Evolutionary conservation across 2,113 vertebrate species (phyloP).

Genomic region (Mormyrus iriodes): DNA sequence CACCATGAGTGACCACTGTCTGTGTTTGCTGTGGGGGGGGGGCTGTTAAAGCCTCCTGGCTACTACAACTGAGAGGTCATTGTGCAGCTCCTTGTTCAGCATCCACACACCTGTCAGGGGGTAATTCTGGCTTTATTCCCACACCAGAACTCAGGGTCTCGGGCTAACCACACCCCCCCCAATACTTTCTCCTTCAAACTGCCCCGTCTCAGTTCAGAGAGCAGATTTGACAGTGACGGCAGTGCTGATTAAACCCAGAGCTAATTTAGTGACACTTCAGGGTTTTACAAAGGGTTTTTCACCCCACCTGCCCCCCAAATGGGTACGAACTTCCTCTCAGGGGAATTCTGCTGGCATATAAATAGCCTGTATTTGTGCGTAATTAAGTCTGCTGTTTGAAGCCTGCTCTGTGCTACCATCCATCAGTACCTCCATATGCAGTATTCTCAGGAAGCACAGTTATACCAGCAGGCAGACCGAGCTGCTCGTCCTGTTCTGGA

Average conservation of each 20-base stretch:
- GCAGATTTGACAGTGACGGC: neutral
- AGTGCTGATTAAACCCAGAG: neutral
- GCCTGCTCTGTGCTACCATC: neutral
- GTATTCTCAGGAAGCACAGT: neutral
- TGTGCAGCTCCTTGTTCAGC: neutral
- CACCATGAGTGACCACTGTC: neutral
- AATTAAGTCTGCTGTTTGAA: slow-evolving; percentile 9
- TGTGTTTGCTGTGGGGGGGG: neutral
- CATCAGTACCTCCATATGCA: neutral
- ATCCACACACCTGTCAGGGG: neutral
- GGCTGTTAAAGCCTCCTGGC: neutral
- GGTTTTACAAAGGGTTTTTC: neutral
- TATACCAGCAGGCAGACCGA: neutral
- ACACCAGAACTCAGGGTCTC: neutral
- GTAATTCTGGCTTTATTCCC: neutral
- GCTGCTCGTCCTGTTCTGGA: neutral
- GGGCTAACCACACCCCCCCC: neutral
- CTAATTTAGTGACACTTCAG: neutral
- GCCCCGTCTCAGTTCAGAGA: neutral
- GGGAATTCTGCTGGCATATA: neutral
- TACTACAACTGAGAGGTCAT: neutral
- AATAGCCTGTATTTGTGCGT: neutral
- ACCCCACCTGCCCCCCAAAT: neutral
- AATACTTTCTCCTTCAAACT: neutral
- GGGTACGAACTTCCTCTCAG: neutral